phyloP scores from a whole-genome alignment of 2,888 invertebrate species.

The Drosophila quinaria region DNA sequence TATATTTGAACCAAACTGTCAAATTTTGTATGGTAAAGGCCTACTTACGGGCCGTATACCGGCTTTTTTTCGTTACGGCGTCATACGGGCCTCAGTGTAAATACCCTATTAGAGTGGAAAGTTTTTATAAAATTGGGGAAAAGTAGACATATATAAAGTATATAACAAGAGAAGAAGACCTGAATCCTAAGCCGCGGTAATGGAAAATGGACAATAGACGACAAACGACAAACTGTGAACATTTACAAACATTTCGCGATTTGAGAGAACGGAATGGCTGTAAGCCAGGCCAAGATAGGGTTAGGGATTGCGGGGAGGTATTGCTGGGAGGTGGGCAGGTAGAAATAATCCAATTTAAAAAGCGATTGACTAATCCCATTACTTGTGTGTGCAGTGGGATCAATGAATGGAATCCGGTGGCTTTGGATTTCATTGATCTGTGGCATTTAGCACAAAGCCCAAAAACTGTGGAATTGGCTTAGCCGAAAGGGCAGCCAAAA shows the following conservation, averaged over 20 bases:
- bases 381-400: conserved; percentile 43
- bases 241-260: conserved; percentile 54
- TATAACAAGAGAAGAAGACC: not conserved
- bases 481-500: conserved; percentile 9
- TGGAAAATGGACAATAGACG: conserved; percentile 1
- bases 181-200: not conserved
- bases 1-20: no score
- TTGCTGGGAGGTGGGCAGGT: conserved; percentile 43
- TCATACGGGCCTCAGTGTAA: no score
- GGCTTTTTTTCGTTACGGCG: no score
- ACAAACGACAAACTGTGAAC: conserved; percentile 23
- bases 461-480: conserved; percentile 23
- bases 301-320: conserved; percentile 7
- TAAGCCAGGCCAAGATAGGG: conserved; percentile 8
- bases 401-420: conserved; percentile 73
- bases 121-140: not conserved
- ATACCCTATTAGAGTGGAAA: no score
- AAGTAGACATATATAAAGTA: not conserved
- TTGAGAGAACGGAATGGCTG: conserved; percentile 12
- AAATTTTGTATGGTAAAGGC: no score
- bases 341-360: conserved; percentile 65
- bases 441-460: conserved; percentile 7
- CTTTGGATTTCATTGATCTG: conserved; percentile 73
- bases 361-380: conserved; percentile 52
- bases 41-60: no score